Base-by-base conservation (phyloP, 2,797 vertebrate species). In the Zalophus californianus region DNA sequence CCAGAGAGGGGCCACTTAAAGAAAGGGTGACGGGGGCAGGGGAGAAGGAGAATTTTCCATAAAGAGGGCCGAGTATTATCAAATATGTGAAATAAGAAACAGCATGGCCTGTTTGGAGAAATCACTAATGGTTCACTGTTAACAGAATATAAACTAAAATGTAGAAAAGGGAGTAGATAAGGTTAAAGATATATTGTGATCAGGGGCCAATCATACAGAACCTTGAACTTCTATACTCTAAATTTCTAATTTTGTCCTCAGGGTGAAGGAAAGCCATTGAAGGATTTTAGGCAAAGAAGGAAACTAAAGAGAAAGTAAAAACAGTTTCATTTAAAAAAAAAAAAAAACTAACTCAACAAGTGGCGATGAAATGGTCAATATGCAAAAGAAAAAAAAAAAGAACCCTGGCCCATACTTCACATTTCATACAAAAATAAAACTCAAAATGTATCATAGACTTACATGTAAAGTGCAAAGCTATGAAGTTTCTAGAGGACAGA, bases 351-450 rank as follows among this genome's bases (percentile, higher is more conserved):
- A 86, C 60, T 66, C 38, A 78, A 70, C 13, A 92, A 83, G 72
- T 84, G 62, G 6, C 87, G 5, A 6, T 68, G 0, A 87, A 90
- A 90, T 84, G 25, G 68, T n/a, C n/a, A 32, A 58, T 54, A 62
- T n/a, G 5, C 7, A 68, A 70, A 86, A 44, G 68, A 52, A 90
- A 41, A 41, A 77, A 83, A 48, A 84, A 70, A 78, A 41, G 32
- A 90, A 92, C 5, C 15, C 73, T 79, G 54, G 35, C 25, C 10
- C 32, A 60, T 58, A 86, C 2, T 35, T 70, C 68, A 60, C 11
- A 78, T 16, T 58, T 84, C 20, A 73, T 32, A 58, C 5, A 96
- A 97, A 95, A 64, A 82, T 52, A n/a, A 85, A 85, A 58, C 38
- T 56, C 32, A 64, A 73, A 70, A 27, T n/a, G 35, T 29, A 88